Conservation (phyloP, 2,113 vertebrate genomes). For the Rhynchopsitta pachyrhyncha region DNA sequence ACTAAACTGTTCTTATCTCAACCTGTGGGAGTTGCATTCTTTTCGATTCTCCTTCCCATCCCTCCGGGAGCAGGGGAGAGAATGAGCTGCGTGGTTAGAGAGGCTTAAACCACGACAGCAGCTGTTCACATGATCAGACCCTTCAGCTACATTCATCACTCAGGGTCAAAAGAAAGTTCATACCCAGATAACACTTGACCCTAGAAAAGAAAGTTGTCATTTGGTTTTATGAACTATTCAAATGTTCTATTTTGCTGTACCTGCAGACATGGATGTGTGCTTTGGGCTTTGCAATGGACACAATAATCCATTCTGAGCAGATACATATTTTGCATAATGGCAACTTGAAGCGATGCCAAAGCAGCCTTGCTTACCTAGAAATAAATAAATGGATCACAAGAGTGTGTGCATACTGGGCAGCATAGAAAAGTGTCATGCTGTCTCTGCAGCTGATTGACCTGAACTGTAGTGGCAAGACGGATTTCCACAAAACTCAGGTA, state of each 20-base stretch:
- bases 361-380: neutral
- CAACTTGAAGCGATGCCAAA: neutral
- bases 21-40: no score
- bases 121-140: neutral
- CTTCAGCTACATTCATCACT: neutral
- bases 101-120: no score
- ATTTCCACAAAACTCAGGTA: neutral
- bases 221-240: neutral
- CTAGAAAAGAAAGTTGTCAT: neutral
- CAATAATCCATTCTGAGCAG: neutral
- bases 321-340: neutral
- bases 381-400: neutral
- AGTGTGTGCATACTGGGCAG: neutral
- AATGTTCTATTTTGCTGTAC: neutral
- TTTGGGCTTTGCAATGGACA: neutral
- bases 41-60: no score
- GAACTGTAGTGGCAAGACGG: neutral
- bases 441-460: neutral
- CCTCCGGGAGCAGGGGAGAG: no score
- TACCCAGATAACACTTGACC: rapidly evolving
- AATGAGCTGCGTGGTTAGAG: no score
- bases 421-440: neutral
- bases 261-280: neutral
- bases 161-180: neutral
- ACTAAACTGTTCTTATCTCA: no score